These are phyloP conservation scores for Drosophila melanosoma DNA, from an alignment of 2,888 invertebrate species.

Conservation along the genomic window DNA sequence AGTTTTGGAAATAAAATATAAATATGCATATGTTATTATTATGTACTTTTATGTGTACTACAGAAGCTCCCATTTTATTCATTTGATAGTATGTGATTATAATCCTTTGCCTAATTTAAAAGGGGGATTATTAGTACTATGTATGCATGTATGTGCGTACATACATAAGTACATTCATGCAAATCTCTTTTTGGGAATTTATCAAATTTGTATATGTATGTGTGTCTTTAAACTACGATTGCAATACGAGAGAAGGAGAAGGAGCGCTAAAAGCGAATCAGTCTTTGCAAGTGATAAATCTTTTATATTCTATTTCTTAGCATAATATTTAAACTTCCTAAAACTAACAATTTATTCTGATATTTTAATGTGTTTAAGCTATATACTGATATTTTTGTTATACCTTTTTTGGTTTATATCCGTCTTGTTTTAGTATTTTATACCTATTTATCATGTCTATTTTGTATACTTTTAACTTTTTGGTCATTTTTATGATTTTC, in stretches of 20 bases:
- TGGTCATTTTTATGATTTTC: not conserved
- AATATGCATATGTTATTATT: slow-evolving; percentile 56
- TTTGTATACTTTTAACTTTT: not conserved
- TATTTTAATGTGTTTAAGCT: not conserved
- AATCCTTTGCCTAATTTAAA: slow-evolving; percentile 4
- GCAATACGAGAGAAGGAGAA: slow-evolving; percentile 6
- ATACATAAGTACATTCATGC: slow-evolving; percentile 31
- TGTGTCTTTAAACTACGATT: slow-evolving; percentile 7
- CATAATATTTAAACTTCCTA: not conserved
- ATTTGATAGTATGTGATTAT: slow-evolving; percentile 9
- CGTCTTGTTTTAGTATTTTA: not conserved
- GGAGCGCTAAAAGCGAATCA: slow-evolving; percentile 6
- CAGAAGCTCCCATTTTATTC: slow-evolving; percentile 19
- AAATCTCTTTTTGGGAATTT: slow-evolving; percentile 12
- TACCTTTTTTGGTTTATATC: too few relatives aligned
- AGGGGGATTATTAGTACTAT: slow-evolving; percentile 3
- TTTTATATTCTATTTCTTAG: not conserved
- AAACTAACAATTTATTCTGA: not conserved
- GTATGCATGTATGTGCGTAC: slow-evolving; percentile 8
- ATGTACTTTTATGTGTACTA: slow-evolving; percentile 46
- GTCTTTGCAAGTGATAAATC: not conserved
- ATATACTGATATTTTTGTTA: not conserved
- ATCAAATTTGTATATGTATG: slow-evolving; percentile 1
- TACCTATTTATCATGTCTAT: not conserved
- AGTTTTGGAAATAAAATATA: slow-evolving; percentile 41